Conservation (phyloP, 1,140 invertebrate genomes). For the Acromyrmex heyeri region DNA sequence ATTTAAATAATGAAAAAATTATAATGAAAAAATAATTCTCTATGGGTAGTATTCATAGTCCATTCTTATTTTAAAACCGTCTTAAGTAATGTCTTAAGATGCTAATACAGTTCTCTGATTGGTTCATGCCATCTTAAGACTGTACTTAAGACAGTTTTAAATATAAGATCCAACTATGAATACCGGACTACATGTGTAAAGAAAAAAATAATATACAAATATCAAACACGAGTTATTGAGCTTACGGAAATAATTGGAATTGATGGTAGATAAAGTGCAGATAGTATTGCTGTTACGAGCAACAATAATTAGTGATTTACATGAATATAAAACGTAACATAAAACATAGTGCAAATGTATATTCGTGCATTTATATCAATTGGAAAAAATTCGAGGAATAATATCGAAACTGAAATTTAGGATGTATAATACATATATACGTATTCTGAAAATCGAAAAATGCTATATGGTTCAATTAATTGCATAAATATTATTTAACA, state of each 20-base stretch:
- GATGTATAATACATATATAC: not conserved
- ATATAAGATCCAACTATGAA: too few relatives aligned
- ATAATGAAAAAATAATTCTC: conserved; percentile 7
- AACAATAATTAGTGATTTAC: conserved; percentile 2
- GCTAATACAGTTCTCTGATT: too few relatives aligned
- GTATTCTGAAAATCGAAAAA: conserved; percentile 11
- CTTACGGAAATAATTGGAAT: conserved; percentile 6
- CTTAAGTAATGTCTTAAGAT: too few relatives aligned
- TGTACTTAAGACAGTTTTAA: too few relatives aligned
- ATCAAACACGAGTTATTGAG: conserved; percentile 9
- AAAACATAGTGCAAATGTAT: conserved; percentile 4
- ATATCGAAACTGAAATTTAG: conserved; percentile 23
- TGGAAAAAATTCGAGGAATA: conserved; percentile 20
- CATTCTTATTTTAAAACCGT: too few relatives aligned
- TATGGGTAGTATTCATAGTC: too few relatives aligned
- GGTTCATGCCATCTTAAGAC: too few relatives aligned
- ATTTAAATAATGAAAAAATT: not conserved
- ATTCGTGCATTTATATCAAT: conserved; percentile 30
- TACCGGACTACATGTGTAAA: not conserved
- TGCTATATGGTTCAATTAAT: not conserved
- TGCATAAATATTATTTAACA: conserved; percentile 3
- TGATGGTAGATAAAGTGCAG: conserved; percentile 2
- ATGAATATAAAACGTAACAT: conserved; percentile 11
- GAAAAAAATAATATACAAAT: conserved; percentile 15
- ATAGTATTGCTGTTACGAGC: conserved; percentile 23